These are phyloP conservation scores for Pentamera pediparva DNA, from an alignment of 53 echinoderm and acorn worm species.

Conservation along the genomic window DNA sequence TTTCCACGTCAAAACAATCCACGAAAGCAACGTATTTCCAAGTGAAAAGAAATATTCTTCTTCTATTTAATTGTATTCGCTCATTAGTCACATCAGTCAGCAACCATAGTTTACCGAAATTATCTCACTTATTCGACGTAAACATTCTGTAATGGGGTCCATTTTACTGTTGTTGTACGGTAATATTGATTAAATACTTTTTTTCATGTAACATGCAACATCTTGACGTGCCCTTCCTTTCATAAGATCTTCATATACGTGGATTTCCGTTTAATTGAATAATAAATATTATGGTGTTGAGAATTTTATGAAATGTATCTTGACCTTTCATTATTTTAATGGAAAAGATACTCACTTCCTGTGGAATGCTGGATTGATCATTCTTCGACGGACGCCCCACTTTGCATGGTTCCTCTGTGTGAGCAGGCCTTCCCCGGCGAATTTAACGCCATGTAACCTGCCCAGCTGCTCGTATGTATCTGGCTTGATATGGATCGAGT, in stretches of 20 bases:
- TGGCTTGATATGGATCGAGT: slow-evolving; percentile 12
- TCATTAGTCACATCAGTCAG: too few relatives aligned
- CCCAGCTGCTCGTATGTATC: slow-evolving; percentile 31
- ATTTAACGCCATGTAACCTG: slow-evolving; percentile 38
- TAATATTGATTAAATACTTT: too few relatives aligned
- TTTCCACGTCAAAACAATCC: too few relatives aligned
- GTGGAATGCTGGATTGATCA: slow-evolving; percentile 59
- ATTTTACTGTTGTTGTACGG: too few relatives aligned
- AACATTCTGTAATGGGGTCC: too few relatives aligned
- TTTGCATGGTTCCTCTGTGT: slow-evolving; percentile 40
- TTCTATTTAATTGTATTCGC: too few relatives aligned
- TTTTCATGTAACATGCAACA: too few relatives aligned
- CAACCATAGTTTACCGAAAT: too few relatives aligned
- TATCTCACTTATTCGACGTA: too few relatives aligned
- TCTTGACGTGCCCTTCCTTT: neutral
- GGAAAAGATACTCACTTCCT: slow-evolving; percentile 38
- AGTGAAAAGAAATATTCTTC: too few relatives aligned
- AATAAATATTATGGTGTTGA: neutral
- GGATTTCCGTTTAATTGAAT: neutral
- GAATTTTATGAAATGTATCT: neutral
- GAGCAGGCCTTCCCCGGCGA: slow-evolving; percentile 51
- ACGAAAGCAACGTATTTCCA: too few relatives aligned
- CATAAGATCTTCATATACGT: neutral
- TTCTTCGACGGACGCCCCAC: slow-evolving; percentile 43
- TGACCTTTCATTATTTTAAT: neutral